A percentile compares a stretch with the other conserved stretches of the same genome.
These are phyloP conservation scores for Magallana gigas DNA, from an alignment of 1,140 invertebrate species.

Conservation along the genomic window DNA sequence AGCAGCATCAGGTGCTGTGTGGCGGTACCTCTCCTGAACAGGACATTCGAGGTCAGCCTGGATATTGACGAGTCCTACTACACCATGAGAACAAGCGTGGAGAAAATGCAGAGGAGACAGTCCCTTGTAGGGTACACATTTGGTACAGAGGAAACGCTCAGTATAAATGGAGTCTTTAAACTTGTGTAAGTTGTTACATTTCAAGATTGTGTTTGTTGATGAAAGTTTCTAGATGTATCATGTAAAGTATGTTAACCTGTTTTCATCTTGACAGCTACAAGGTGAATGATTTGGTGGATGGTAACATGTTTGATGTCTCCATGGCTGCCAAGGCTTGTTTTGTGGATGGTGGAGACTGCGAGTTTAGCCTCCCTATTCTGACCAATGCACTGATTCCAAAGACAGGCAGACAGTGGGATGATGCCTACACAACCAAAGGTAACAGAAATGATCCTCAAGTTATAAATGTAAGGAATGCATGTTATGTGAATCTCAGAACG, in stretches of 20 bases:
- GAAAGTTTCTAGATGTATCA: too few relatives aligned
- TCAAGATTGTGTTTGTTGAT: background rate
- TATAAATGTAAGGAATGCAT: too few relatives aligned
- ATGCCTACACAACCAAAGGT: conserved; percentile 14
- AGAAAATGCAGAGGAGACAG: conserved; percentile 36
- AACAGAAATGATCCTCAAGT: background rate
- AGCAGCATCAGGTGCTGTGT: conserved; percentile 44
- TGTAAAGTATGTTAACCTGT: too few relatives aligned
- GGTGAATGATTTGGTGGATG: conserved; percentile 21
- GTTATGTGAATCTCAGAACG: too few relatives aligned
- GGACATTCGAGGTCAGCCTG: conserved; percentile 43
- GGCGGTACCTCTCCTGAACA: conserved; percentile 10
- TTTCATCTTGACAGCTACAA: background rate
- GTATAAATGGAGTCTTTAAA: conserved; percentile 24
- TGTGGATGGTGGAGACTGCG: background rate
- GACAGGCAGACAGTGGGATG: conserved; percentile 43
- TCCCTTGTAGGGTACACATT: conserved; percentile 37
- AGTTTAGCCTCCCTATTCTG: conserved; percentile 17
- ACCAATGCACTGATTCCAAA: conserved; percentile 37
- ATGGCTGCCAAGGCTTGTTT: conserved; percentile 33
- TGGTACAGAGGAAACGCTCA: conserved; percentile 21
- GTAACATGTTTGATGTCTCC: conserved; percentile 38
- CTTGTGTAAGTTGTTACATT: conserved; percentile 27
- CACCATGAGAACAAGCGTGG: conserved; percentile 36
- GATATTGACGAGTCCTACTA: conserved; percentile 48